Percentiles rank a stretch among this genome's conserved stretches.
These are phyloP conservation scores for Bombyx huttoni DNA, from an alignment of 2,888 invertebrate genomes.

Conservation along the genomic window DNA sequence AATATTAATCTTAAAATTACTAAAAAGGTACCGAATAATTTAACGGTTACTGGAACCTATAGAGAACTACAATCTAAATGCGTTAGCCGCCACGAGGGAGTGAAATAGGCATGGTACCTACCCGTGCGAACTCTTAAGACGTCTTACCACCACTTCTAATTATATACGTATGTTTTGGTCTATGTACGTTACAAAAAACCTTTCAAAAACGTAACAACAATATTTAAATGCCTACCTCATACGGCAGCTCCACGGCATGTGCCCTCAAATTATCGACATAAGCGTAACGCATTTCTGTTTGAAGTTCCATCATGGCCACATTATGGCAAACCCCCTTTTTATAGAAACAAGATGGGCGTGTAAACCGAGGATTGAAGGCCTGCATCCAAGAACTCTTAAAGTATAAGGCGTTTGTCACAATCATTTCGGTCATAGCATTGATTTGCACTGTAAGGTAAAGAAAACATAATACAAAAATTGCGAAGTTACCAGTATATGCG, in stretches of 20 bases:
- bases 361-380: slow-evolving; percentile 65
- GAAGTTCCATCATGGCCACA: slow-evolving; percentile 74
- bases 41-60: too few species aligned
- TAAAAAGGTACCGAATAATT: too few species aligned
- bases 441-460: slow-evolving; percentile 51
- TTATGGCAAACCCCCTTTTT: slow-evolving; percentile 49
- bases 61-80: too few species aligned
- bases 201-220: neutral
- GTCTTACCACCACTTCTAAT: too few species aligned
- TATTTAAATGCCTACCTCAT: slow-evolving; percentile 57
- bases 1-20: too few species aligned
- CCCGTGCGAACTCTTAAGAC: too few species aligned
- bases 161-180: too few species aligned
- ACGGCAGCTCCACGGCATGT: slow-evolving; percentile 76
- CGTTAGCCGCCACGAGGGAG: too few species aligned
- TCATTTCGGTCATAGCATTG: slow-evolving; percentile 52
- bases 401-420: slow-evolving; percentile 76
- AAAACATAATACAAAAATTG: neutral
- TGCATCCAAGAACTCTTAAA: slow-evolving; percentile 77
- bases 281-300: slow-evolving; percentile 70
- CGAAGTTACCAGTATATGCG: neutral
- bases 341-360: slow-evolving; percentile 69
- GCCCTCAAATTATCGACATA: slow-evolving; percentile 70
- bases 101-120: too few species aligned
- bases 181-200: too few species aligned